phyloP scores from a whole-genome alignment of 2,888 invertebrate species.

The Homarus gammarus region DNA sequence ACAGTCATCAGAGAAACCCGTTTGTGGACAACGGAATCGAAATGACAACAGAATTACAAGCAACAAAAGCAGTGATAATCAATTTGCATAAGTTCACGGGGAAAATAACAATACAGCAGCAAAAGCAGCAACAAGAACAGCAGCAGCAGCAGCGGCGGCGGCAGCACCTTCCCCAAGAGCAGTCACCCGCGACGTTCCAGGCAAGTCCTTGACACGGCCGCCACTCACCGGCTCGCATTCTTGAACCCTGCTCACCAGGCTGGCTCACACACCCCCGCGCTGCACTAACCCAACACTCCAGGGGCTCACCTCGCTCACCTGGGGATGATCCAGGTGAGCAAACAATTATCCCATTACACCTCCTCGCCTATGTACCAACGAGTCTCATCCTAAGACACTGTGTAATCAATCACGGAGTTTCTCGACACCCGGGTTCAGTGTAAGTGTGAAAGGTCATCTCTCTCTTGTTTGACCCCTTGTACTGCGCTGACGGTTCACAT shows the following conservation, averaged over 20 bases:
- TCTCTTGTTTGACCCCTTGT: too few species aligned
- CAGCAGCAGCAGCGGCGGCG: background rate
- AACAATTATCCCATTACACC: too few species aligned
- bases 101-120: background rate
- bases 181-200: conserved; percentile 8
- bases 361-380: too few species aligned
- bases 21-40: too few species aligned
- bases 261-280: background rate
- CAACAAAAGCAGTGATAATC: background rate
- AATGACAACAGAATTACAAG: background rate
- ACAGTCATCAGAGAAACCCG: too few species aligned
- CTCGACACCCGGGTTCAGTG: too few species aligned
- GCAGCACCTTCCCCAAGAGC: background rate
- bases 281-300: background rate
- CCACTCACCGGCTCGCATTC: background rate
- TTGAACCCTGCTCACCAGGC: background rate
- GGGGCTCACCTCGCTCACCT: background rate
- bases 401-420: too few species aligned
- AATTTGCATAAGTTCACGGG: too few species aligned
- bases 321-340: background rate
- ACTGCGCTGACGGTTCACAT: too few species aligned
- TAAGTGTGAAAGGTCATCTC: too few species aligned
- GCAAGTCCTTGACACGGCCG: background rate
- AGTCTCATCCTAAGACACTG: too few species aligned
- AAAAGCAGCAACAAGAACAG: background rate